Evolutionary conservation across 2,797 vertebrate species (phyloP).

Genomic region (Molossus molossus): DNA sequence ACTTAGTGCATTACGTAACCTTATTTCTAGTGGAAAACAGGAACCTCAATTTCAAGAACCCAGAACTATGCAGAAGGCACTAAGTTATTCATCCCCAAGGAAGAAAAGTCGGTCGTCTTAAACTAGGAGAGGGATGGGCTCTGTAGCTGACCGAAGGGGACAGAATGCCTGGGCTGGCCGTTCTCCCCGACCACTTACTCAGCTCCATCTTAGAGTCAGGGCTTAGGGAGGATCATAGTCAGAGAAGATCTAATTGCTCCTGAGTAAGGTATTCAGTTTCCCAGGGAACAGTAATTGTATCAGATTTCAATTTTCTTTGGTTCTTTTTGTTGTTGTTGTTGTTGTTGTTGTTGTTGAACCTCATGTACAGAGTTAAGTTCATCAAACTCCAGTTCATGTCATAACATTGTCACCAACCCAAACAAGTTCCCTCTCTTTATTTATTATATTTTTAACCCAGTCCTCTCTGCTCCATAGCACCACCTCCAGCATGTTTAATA

Average conservation of each 20-base stretch:
- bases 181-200: neutral
- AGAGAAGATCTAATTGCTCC: slow-evolving; percentile 27
- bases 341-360: neutral
- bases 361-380: neutral
- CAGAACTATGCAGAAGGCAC: neutral
- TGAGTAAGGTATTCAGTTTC: neutral
- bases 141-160: neutral
- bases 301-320: neutral
- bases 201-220: neutral
- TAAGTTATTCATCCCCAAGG: neutral
- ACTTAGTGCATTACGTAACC: neutral
- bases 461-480: neutral
- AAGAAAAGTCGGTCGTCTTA: neutral
- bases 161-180: neutral
- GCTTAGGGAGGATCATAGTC: neutral
- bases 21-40: neutral
- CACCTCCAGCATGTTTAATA: neutral
- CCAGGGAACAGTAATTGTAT: neutral
- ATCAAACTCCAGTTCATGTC: neutral
- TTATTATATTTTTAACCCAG: neutral
- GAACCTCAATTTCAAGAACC: slow-evolving; percentile 43
- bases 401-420: neutral
- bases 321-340: neutral
- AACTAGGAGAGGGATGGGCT: neutral
- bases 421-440: neutral